Evolutionary conservation across 2,888 invertebrate species (phyloP), one percentile per base, ranked within the genome.

Genomic region (Pherbina coryleti): DNA sequence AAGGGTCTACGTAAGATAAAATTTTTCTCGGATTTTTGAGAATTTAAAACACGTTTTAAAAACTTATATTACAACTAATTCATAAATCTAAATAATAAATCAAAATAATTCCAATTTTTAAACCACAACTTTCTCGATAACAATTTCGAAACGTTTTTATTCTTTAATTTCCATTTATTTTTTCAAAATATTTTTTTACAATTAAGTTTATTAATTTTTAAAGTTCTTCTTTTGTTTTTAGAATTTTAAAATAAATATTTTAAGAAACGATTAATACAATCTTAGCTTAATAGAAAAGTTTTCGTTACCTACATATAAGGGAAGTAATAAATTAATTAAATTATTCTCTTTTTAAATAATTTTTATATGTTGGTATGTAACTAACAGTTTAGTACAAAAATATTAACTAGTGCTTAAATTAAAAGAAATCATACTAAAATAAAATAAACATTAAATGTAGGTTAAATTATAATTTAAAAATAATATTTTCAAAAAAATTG

Each of bases 211-310:
- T 37, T 37, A 14, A 9, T 74, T 44, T 60, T 53, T 51, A 22
- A 55, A 57, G 5, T 72, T 72, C 72, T 66, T 49, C 64, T 77
- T 55, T 67, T 75, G 70, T 74, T 57, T 55, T 49, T 49, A 60
- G 19, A 44, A 44, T 11, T 44, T 44, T 44, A 1, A 44, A 44
- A 14, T 44, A 14, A 28, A 64, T 28, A 64, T 19, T 9, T 28
- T 11, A 51, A 1, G 28, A 37, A 34, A 22, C 37, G 22, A 37
- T 67, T 67, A 44, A 44, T 67, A 60, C 55, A 55, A 60, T 28
- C 25, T 22, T 28, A 9, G 28, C 4, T 28, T 25, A n/a, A 2
- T 37, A 49, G 14, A 22, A 67, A 67, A 22, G 22, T 44, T 67
- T 44, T 44, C 11, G 44, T 44, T 44, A 44, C 22, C 19, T 67